A percentile compares a stretch with the other conserved stretches of the same genome.
Conservation (phyloP, 2,113 vertebrate species). For the Catagonus wagneri region DNA sequence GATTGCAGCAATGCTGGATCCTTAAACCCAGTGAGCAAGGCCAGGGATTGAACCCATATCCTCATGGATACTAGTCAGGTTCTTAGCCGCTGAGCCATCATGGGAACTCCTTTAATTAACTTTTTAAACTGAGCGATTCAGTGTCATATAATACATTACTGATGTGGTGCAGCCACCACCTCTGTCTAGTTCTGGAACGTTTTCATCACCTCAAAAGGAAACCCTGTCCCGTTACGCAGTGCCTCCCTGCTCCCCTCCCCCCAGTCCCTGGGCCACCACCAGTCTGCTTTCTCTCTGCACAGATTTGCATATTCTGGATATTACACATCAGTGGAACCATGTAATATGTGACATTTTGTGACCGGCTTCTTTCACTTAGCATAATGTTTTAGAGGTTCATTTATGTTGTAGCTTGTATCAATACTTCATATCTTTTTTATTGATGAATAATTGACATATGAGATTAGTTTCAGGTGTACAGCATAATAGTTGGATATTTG, state of each 20-base stretch:
- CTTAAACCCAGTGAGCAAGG: too few species aligned
- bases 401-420: too few species aligned
- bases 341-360: not conserved
- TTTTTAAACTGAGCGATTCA: not conserved
- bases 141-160: not conserved
- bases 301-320: not conserved
- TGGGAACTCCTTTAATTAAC: not conserved
- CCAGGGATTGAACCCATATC: too few species aligned
- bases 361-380: not conserved
- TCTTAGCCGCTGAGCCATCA: too few species aligned
- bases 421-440: not conserved
- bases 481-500: not conserved
- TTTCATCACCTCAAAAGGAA: not conserved
- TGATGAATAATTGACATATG: not conserved
- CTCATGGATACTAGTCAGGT: too few species aligned
- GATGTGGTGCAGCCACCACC: too few species aligned
- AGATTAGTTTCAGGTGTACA: not conserved
- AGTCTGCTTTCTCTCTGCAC: not conserved
- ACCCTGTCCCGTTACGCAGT: not conserved
- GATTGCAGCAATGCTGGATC: too few species aligned
- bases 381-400: not conserved
- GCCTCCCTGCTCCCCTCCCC: not conserved
- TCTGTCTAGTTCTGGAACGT: not conserved
- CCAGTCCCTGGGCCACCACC: not conserved
- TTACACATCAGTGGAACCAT: not conserved